Percentiles rank a stretch among this genome's conserved stretches.
phyloP scores from a whole-genome alignment of 2,113 vertebrate species.

The Limanda limanda region DNA sequence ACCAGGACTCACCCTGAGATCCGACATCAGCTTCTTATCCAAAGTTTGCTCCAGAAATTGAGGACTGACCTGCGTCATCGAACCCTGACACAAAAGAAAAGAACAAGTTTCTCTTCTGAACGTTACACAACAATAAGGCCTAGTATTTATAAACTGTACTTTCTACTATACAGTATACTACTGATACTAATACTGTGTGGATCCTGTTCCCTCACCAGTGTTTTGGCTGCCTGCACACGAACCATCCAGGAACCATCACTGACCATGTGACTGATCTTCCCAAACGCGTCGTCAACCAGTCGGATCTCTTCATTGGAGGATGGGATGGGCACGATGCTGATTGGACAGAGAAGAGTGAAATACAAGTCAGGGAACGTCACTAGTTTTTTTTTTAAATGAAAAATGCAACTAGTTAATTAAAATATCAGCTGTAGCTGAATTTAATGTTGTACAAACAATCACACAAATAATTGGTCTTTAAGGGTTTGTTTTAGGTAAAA shows the following conservation, averaged over 20 bases:
- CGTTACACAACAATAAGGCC: too few species aligned
- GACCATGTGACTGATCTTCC: constrained; percentile 98
- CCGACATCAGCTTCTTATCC: constrained; percentile 99
- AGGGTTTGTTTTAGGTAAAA: too few species aligned
- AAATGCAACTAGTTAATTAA: too few species aligned
- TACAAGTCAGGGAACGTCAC: background rate
- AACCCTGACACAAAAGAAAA: constrained; percentile 82
- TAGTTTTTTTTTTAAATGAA: too few species aligned
- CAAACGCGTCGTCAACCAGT: constrained; percentile 95
- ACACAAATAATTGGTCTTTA: too few species aligned
- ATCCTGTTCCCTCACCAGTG: constrained; percentile 86
- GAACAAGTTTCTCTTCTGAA: too few species aligned
- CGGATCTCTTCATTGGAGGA: constrained; percentile 98
- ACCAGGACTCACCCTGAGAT: constrained; percentile 87
- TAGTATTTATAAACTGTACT: too few species aligned
- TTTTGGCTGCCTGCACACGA: constrained; percentile 93
- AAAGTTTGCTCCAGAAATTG: constrained; percentile 98
- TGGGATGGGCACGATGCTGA: constrained; percentile 95
- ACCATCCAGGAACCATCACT: constrained; percentile 98
- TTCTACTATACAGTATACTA: too few species aligned
- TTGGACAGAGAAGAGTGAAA: background rate
- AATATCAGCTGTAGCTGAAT: too few species aligned
- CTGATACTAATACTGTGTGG: too few species aligned
- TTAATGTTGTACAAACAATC: too few species aligned
- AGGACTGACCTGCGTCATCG: constrained; percentile 96